Evolutionary conservation across 2,888 invertebrate genomes (phyloP), one percentile per base, ranked within the genome.

Genomic region (Torymus aiolomorphi): DNA sequence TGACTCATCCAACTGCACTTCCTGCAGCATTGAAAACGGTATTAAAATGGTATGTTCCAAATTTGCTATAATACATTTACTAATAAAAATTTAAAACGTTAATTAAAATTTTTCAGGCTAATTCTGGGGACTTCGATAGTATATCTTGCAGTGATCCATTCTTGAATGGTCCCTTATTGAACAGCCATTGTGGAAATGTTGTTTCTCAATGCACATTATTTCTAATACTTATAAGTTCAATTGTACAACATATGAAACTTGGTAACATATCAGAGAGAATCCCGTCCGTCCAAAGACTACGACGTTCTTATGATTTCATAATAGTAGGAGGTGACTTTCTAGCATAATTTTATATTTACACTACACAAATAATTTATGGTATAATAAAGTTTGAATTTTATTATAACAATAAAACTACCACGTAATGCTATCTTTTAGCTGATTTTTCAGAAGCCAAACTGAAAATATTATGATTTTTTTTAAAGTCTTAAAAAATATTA

Each of bases 231-330:
- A 5, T 89, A n/a, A 87, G 86, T 66, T 65, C 80, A 13, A 49
- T 88, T 1, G 20, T 86, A 0, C 57, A 82, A 16, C 62, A 71
- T 74, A 78, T 85, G 0, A 76, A 31, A 86, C 89, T 61, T 85
- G 82, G 8, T 82, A 85, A 13, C 92, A 93, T 0, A 94, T 94
- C 86, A 42, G 91, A 92, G 56, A 90, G 94, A 18, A 90, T 94
- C 0, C 84, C 62, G 0, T 91, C 92, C 4, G 87, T 85, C 59
- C 86, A 87, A 0, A 84, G 81, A 0, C 90, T 91, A 0, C 91
- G 91, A 51, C 83, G 88, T 0, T 91, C 87, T 65, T 94, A 94
- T 80, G 94, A 94, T 88, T 94, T 94, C 83, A 91, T 94, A n/a
- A 93, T 94, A 4, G 90, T 93, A 12, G 95, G 94, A 0, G 93